Conservation (phyloP, 2,797 vertebrate genomes). For the Acrossocheilus fasciatus region DNA sequence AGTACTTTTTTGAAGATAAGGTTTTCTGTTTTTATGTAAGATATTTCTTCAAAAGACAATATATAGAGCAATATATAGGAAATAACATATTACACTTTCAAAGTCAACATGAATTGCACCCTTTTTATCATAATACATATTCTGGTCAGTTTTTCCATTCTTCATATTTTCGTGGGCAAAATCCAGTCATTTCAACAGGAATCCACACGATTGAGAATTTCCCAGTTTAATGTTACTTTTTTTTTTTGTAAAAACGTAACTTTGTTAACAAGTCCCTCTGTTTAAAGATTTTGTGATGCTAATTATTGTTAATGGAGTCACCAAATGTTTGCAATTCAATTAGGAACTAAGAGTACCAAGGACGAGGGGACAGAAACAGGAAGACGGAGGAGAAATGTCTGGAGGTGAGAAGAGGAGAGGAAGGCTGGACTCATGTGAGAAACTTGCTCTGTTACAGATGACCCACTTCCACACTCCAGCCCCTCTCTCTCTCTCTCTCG, state of each 20-base stretch:
- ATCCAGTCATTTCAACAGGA: not conserved
- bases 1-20: not conserved
- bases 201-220: not conserved
- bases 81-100: not conserved
- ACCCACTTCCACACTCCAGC: conserved; percentile 50
- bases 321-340: not conserved
- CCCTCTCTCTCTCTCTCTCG: not conserved
- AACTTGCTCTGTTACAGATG: conserved; percentile 59
- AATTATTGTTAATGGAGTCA: conserved; percentile 26
- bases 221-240: not conserved
- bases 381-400: conserved; percentile 39
- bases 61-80: not conserved
- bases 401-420: conserved; percentile 40
- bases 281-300: conserved; percentile 16
- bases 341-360: conserved; percentile 33
- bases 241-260: not conserved
- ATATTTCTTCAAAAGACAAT: conserved; percentile 1
- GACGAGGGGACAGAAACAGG: conserved; percentile 33
- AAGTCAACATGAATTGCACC: not conserved
- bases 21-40: not conserved
- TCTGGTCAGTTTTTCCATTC: not conserved
- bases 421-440: conserved; percentile 46
- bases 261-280: not conserved
- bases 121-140: not conserved
- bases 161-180: not conserved